Evolutionary conservation across 1,140 invertebrate genomes (phyloP), one percentile per base, ranked within the genome.

Genomic region (Dryas iulia): DNA sequence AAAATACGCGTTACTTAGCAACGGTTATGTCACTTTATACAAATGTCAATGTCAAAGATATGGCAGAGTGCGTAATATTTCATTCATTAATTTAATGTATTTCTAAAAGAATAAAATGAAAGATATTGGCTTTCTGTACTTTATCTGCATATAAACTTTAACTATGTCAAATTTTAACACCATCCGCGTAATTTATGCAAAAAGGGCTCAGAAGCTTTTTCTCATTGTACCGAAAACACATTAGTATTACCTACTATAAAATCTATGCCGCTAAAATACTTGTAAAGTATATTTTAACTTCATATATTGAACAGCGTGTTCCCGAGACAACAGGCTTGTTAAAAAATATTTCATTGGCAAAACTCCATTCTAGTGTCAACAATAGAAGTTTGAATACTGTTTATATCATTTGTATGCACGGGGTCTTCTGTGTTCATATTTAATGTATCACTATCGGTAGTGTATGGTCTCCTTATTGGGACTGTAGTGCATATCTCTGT

Each of bases 301-400:
- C 26, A 25, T 39, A 21, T 31, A 21, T 59, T 59, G 24, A 28
- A 54, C n/a, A 31, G 23, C 14, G 2, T 62, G 30, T 56, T 39
- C 30, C 10, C 14, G 23, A 33, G 39, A 69, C 60, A 62, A 21
- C 12, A 59, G 4, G 47, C n/a, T 25, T 52, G 53, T 58, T 69
- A 28, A 58, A 58, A 31, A 8, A 39, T 30, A 58, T 31, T 58
- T 61, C n/a, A 57, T 23, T 88, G 84, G 80, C 84, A 85, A 78
- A 74, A 66, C 77, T 80, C 78, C 80, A 86, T 69, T 84, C 87
- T 87, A 83, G 81, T 78, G 78, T 86, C 79, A 82, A 87, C 82
- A 86, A 83, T 76, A 71, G 80, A 89, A 83, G 86, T 79, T 83
- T 83, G 82, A 90, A 87, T 90, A 90, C 85, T 89, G 84, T 83